Evolutionary conservation across 2,113 vertebrate species (phyloP).

Genomic region (Cyanoramphus novaezelandiae): DNA sequence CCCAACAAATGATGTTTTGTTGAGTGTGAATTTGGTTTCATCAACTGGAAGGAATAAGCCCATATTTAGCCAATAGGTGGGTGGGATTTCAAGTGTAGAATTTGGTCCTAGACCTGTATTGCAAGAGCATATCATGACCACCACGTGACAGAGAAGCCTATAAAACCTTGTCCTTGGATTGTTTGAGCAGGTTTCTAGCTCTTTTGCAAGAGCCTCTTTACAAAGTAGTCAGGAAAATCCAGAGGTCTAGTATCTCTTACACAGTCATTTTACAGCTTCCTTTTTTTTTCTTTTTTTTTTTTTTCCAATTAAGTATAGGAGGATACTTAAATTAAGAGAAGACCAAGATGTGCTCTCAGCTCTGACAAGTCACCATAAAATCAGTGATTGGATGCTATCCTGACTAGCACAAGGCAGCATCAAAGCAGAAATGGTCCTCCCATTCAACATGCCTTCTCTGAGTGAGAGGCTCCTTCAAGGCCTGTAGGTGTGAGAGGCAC

Average conservation of each 20-base stretch:
- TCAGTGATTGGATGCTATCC: not conserved
- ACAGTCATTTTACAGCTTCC: not conserved
- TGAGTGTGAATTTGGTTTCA: not conserved
- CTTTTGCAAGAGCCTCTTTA: not conserved
- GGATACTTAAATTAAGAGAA: not conserved
- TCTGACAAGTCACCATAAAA: not conserved
- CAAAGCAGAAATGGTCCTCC: not conserved
- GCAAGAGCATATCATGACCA: rapidly evolving
- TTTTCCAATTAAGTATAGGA: not conserved
- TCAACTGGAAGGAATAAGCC: not conserved
- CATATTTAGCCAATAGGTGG: not conserved
- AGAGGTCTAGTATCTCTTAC: not conserved
- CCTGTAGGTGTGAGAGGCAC: not conserved
- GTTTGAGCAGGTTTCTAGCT: not conserved
- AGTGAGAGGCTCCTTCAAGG: not conserved
- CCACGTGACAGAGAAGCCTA: not conserved
- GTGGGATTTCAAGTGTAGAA: not conserved
- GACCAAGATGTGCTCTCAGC: not conserved
- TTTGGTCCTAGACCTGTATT: not conserved
- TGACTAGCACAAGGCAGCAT: not conserved
- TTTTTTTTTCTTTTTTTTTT: not conserved
- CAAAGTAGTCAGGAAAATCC: rapidly evolving
- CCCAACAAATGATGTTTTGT: not conserved
- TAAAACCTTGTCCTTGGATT: not conserved
- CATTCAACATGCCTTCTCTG: not conserved